These are phyloP conservation scores for Gobio gobio DNA, from an alignment of 2,113 vertebrate genomes.

Conservation along the genomic window DNA sequence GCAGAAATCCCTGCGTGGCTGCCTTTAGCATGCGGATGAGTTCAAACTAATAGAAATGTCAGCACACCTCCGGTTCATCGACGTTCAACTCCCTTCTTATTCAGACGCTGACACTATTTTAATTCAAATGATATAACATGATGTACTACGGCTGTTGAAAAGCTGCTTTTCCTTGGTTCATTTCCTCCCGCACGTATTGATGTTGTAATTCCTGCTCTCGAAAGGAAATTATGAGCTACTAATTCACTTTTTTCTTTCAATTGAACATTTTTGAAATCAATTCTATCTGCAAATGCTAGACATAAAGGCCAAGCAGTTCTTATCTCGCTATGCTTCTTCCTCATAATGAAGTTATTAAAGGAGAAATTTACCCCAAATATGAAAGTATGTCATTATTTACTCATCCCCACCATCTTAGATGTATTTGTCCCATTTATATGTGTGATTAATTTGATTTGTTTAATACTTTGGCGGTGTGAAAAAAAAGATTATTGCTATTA, in stretches of 20 bases:
- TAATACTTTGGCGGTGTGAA: neutral
- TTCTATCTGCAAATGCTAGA: neutral
- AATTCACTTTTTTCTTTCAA: constrained; percentile 18
- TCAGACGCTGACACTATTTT: constrained; percentile 21
- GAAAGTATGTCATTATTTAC: neutral
- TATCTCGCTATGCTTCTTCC: neutral
- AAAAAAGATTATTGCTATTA: neutral
- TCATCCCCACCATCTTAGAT: neutral
- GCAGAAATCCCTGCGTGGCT: constrained; percentile 3
- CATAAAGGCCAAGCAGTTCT: neutral
- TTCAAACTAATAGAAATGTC: constrained; percentile 43
- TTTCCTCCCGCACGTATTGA: constrained; percentile 27
- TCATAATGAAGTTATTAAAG: neutral
- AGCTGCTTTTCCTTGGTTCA: constrained; percentile 19
- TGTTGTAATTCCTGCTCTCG: constrained; percentile 18
- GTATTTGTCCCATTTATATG: neutral
- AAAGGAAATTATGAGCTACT: constrained; percentile 6
- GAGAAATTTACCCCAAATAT: neutral
- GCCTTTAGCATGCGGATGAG: constrained; percentile 35
- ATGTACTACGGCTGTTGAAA: constrained; percentile 40
- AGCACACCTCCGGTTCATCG: constrained; percentile 24
- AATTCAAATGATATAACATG: constrained; percentile 43
- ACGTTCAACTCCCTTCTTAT: constrained; percentile 39
- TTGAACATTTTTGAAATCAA: constrained; percentile 15
- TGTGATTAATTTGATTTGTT: neutral